Percentiles rank a stretch among this genome's conserved stretches.
phyloP scores from a whole-genome alignment of 2,113 vertebrate species.

The Cynocephalus volans region DNA sequence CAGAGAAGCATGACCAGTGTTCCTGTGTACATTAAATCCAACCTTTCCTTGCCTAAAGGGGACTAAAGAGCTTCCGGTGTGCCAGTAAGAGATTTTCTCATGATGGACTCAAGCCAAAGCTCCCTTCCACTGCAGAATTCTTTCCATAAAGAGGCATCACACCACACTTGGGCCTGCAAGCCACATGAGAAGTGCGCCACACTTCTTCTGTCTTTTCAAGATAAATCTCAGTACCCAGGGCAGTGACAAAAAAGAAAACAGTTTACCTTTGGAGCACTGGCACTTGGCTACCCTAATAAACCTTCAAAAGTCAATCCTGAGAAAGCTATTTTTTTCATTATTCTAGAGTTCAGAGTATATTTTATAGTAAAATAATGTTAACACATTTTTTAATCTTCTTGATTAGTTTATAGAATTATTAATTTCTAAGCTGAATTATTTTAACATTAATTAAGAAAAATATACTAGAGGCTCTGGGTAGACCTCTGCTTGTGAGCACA shows the following conservation, averaged over 20 bases:
- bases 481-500: not conserved
- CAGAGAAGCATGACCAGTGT: not conserved
- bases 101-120: not conserved
- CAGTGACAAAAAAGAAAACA: not conserved
- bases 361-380: not conserved
- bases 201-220: not conserved
- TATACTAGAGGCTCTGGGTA: not conserved
- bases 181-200: not conserved
- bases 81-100: not conserved
- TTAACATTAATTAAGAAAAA: slow-evolving; percentile 20
- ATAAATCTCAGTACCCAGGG: not conserved
- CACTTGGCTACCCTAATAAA: not conserved
- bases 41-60: not conserved
- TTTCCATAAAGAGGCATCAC: not conserved
- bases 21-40: not conserved
- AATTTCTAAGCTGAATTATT: slow-evolving; percentile 20
- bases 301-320: not conserved
- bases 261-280: not conserved
- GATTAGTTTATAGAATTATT: not conserved
- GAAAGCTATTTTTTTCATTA: not conserved
- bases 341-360: not conserved
- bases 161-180: not conserved
- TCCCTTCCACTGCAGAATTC: not conserved
- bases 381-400: not conserved
- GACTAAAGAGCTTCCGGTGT: not conserved